Evolutionary conservation across 2,113 vertebrate species (phyloP), one percentile per base, ranked within the genome.

Genomic region (Gymnobelideus leadbeateri): DNA sequence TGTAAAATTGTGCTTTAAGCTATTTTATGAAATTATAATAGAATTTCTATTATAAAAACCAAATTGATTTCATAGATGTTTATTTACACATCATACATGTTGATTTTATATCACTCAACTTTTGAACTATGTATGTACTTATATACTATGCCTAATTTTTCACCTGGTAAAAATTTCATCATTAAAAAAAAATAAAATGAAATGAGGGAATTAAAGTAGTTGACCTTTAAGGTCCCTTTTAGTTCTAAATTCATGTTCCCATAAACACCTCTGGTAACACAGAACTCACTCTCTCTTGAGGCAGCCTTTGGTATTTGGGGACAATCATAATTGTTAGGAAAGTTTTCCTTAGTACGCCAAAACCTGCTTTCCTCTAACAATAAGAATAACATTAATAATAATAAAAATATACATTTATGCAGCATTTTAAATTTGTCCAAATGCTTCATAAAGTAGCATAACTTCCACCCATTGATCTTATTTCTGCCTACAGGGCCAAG

Each of bases 81-180:
- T 97, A 90, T 95, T 93, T 89, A 91, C 92, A 95, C 89, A 51
- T 95, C 89, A 50, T 94, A 43, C 16, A 92, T 95, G 49, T 61
- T 96, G 95, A 96, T 95, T 97, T 97, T 98, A 96, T 97, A 97
- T 96, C 96, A 92, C 93, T 97, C 93, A 96, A 93, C 96, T 94
- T 96, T 96, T 93, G 49, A 97, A 96, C 54, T 96, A 54, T 96
- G 93, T 84, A 94, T 96, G 90, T 92, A 94, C 94, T 97, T 98
- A 91, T 96, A 68, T 96, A 96, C 96, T 97, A 96, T 97, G 5
- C n/a, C n/a, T 95, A 96, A 97, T 97, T 98, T 97, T 98, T 94
- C 95, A 97, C 68, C 54, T 98, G 97, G 95, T 93, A 95, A 97
- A 77, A 97, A 98, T 98, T 98, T 98, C 97, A 96, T 93, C 97